Evolutionary conservation across 2,113 vertebrate species (phyloP).

Genomic region (Perca fluviatilis): DNA sequence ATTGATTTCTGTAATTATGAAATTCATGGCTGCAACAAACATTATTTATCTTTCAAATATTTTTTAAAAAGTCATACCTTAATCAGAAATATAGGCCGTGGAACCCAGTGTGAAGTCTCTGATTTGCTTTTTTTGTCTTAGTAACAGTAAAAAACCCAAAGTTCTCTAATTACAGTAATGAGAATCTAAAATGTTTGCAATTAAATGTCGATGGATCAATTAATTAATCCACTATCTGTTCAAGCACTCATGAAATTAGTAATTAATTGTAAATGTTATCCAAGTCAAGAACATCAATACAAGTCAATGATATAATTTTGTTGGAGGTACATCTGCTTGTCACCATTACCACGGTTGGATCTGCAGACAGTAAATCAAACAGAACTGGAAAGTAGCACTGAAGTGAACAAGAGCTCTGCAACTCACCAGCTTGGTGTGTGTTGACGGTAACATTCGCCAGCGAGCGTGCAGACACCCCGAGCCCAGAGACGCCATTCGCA

Average conservation of each 20-base stretch:
- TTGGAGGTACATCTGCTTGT: background rate
- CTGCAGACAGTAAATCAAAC: conserved; percentile 19
- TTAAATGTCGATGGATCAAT: background rate
- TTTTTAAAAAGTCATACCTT: background rate
- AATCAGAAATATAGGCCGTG: conserved; percentile 1
- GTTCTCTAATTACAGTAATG: background rate
- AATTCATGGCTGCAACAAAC: background rate
- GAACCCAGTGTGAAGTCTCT: background rate
- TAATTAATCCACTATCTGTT: background rate
- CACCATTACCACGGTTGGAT: background rate
- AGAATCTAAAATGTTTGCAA: background rate
- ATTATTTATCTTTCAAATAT: background rate
- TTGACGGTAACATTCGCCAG: conserved; percentile 92
- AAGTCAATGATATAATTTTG: background rate
- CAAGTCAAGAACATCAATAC: background rate
- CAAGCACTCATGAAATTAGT: background rate
- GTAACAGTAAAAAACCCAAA: background rate
- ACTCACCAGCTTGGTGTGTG: conserved; percentile 95
- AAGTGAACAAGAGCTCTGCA: conserved; percentile 15
- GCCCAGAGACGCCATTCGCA: conserved; percentile 93
- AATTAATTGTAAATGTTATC: background rate
- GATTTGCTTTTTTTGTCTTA: background rate
- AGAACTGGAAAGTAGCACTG: conserved; percentile 1
- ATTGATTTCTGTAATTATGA: conserved; percentile 4
- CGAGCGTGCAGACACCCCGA: conserved; percentile 89